Evolutionary conservation across 2,797 vertebrate species (phyloP), one percentile per base, ranked within the genome.

Genomic region (Bothrops alternatus): DNA sequence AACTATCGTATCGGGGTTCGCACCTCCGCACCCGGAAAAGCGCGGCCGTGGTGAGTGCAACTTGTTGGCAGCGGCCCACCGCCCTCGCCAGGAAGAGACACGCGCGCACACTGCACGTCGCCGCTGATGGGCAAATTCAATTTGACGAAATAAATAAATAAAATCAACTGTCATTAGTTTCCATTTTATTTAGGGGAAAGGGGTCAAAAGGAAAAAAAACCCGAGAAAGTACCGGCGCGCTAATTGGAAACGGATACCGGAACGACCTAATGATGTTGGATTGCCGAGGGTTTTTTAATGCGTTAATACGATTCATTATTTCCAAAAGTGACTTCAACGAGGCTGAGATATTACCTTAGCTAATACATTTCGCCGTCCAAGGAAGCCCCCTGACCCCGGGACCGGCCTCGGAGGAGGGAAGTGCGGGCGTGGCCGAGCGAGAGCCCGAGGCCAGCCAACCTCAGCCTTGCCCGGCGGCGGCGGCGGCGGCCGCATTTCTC

Each of bases 111-210:
- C 85, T 0, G 0, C 90, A 6, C 95, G 96, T 97, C 95, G 53
- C 0, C 95, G 90, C 91, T 96, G 96, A 96, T 94, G 93, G 89
- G 91, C 95, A 97, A 97, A 98, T 98, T 98, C 97, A 97, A 97
- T 98, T 97, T 98, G 97, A 97, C 73, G 95, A 98, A 98, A 98
- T 97, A 98, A 98, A 98, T 98, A 98, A 98, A 98, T 98, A 98
- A 97, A 98, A 98, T 98, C 97, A 98, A 97, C 97, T 96, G 97
- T 97, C 97, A 98, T 99, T 99, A 98, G 96, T 97, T 98, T 97
- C 95, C 93, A 97, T 98, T 98, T 98, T 97, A 98, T 97, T 97
- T 97, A 97, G 97, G 96, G 97, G 97, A 98, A 97, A 92, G 96
- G 90, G 98, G 98, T 98, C 98, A 98, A 96, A 97, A 94, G 96